A percentile compares a stretch with the other conserved stretches of the same genome.
Conservation (phyloP, 2,797 vertebrate species). For the Steatocranus sp. region DNA sequence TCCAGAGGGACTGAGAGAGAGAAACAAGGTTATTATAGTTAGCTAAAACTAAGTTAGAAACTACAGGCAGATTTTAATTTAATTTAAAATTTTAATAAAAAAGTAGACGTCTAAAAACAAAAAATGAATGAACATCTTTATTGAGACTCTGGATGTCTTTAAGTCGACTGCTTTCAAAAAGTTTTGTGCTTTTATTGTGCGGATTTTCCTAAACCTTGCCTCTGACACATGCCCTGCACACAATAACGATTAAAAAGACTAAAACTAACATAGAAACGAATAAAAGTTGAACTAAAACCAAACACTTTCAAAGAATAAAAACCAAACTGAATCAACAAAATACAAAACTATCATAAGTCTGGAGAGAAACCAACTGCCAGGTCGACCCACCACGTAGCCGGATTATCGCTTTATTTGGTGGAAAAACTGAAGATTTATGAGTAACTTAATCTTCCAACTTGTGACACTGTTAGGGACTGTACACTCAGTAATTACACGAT, state of each 20-base stretch:
- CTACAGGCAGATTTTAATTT: not conserved
- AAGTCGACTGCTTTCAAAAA: not conserved
- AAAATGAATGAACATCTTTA: not conserved
- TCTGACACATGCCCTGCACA: not conserved
- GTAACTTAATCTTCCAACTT: not conserved
- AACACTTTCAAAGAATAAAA: not conserved
- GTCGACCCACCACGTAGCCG: not conserved
- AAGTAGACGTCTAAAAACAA: not conserved
- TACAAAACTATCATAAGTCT: not conserved
- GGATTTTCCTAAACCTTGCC: not conserved
- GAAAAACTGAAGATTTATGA: constrained; percentile 17
- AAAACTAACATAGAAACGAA: not conserved
- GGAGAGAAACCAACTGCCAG: not conserved
- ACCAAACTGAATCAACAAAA: not conserved
- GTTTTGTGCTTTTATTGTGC: not conserved
- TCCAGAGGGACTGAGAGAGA: not conserved
- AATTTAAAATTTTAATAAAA: not conserved
- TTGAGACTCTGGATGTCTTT: not conserved
- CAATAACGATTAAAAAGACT: not conserved
- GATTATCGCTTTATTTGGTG: not conserved
- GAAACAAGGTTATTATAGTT: not conserved
- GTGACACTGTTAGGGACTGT: constrained; percentile 3
- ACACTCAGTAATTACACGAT: constrained; percentile 37
- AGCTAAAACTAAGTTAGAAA: not conserved
- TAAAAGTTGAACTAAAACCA: not conserved